Evolutionary conservation across 2,113 vertebrate species (phyloP).

Genomic region (Penelope pileata): DNA sequence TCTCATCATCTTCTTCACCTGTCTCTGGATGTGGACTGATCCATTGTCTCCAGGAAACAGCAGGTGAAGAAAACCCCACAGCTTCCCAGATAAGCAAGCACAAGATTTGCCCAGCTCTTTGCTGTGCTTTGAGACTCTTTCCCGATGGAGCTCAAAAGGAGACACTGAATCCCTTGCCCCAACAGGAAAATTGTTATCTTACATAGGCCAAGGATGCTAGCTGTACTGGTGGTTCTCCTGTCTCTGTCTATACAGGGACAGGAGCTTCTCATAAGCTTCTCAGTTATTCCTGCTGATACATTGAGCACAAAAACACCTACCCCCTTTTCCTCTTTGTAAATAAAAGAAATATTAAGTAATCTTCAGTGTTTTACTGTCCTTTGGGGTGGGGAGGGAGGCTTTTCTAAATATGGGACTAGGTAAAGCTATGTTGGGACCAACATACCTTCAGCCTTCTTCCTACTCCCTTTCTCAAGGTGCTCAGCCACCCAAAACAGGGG

Average conservation of each 20-base stretch:
- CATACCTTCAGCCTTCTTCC: not conserved
- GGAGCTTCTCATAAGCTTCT: slow-evolving; percentile 1
- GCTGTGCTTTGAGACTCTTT: not conserved
- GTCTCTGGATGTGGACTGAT: not conserved
- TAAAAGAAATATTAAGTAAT: slow-evolving; percentile 3
- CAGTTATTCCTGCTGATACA: slow-evolving; percentile 26
- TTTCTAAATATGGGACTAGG: not conserved
- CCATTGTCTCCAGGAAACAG: not conserved
- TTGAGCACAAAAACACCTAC: not conserved
- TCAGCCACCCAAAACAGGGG: not conserved
- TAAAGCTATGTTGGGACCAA: not conserved
- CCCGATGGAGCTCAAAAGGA: not conserved
- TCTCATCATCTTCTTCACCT: not conserved
- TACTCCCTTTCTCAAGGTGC: not conserved
- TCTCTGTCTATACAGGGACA: too few relatives aligned
- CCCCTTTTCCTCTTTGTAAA: not conserved
- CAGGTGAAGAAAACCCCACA: not conserved
- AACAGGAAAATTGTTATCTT: not conserved
- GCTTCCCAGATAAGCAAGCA: not conserved
- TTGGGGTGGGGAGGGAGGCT: not conserved
- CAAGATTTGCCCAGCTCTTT: not conserved
- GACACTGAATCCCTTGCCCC: not conserved
- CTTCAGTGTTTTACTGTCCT: not conserved
- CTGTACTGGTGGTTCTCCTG: not conserved
- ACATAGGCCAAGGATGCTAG: not conserved